These are phyloP conservation scores for Exephanes ischioxanthus DNA, from an alignment of 2,888 invertebrate genomes.

Conservation along the genomic window DNA sequence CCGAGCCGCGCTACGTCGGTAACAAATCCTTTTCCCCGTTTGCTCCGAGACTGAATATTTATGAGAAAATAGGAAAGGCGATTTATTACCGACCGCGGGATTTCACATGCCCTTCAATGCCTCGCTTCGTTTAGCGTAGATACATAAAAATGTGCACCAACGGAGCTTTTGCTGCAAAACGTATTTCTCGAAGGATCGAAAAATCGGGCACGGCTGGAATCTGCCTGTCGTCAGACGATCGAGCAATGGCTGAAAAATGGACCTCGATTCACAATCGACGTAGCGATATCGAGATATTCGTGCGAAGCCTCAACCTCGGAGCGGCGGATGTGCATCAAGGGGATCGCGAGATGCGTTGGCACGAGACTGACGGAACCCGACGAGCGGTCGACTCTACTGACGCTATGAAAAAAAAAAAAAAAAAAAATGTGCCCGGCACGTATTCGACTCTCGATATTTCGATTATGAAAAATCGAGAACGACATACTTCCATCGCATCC, in stretches of 20 bases:
- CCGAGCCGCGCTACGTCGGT: too few relatives aligned
- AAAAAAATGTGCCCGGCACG: background rate
- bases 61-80: too few relatives aligned
- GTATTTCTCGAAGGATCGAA: background rate
- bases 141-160: too few relatives aligned
- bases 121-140: too few relatives aligned
- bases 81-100: too few relatives aligned
- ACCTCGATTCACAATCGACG: slow-evolving; percentile 18
- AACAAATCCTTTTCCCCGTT: too few relatives aligned
- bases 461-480: slow-evolving; percentile 32
- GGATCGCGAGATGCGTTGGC: slow-evolving; percentile 27
- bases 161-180: too few relatives aligned
- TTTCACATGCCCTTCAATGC: too few relatives aligned
- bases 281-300: slow-evolving; percentile 49
- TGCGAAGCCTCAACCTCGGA: slow-evolving; percentile 9
- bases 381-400: slow-evolving; percentile 9
- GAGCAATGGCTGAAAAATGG: slow-evolving; percentile 15
- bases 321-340: slow-evolving; percentile 11
- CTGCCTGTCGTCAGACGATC: background rate
- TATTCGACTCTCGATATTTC: slow-evolving; percentile 49
- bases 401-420: slow-evolving; percentile 14
- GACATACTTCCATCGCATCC: background rate
- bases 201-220: background rate
- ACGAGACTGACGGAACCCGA: slow-evolving; percentile 13
- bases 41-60: too few relatives aligned